Evolutionary conservation across 2,113 vertebrate species (phyloP).

Genomic region (Toxostoma redivivum): DNA sequence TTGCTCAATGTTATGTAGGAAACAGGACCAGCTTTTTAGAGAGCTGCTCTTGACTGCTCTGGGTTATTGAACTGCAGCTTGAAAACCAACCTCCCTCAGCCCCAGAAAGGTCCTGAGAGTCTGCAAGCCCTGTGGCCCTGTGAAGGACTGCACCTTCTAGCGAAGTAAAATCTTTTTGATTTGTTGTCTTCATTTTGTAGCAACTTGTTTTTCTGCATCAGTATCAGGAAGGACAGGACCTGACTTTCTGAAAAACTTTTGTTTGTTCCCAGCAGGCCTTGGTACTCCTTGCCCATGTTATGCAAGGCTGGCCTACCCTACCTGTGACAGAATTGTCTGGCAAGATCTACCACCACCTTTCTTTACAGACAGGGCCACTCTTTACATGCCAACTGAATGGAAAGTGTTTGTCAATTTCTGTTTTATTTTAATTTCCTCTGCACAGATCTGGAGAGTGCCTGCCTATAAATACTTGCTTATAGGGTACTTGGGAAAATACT

Average conservation of each 20-base stretch:
- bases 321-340: background rate
- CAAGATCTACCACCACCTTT: background rate
- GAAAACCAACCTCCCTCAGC: background rate
- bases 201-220: background rate
- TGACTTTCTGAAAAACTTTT: background rate
- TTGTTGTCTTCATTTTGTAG: background rate
- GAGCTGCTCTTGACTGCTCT: background rate
- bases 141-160: background rate
- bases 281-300: background rate
- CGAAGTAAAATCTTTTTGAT: background rate
- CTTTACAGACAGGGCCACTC: background rate
- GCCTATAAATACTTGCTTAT: background rate
- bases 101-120: background rate
- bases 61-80: background rate
- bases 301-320: background rate
- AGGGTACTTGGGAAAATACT: background rate
- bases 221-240: background rate
- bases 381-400: background rate
- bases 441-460: background rate
- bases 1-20: background rate
- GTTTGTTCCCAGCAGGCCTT: background rate
- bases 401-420: background rate
- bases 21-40: background rate
- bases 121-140: background rate
- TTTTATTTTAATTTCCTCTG: slow-evolving; percentile 7